phyloP scores from a whole-genome alignment of 2,113 vertebrate species.

The Periophthalmus modestus region DNA sequence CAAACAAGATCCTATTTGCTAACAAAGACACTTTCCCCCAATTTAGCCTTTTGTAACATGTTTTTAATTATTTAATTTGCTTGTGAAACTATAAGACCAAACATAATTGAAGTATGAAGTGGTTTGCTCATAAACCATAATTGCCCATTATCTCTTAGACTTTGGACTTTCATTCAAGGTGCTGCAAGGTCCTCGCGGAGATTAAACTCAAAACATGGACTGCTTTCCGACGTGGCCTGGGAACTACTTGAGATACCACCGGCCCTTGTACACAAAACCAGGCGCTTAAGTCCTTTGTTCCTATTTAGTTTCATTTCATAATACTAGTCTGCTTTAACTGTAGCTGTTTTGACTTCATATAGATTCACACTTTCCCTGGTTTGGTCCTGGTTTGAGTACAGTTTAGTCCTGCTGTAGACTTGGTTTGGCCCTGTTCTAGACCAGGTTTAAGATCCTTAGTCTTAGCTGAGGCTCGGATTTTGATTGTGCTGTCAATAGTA shows the following conservation, averaged over 20 bases:
- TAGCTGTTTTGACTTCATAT: neutral
- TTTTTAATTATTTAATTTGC: neutral
- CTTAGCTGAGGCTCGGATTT: neutral
- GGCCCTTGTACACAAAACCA: neutral
- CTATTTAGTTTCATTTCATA: neutral
- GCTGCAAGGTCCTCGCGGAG: slow-evolving; percentile 46
- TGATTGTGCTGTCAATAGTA: neutral
- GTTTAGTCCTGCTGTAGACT: neutral
- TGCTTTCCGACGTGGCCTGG: slow-evolving; percentile 22
- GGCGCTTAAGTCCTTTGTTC: neutral
- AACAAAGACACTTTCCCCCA: neutral
- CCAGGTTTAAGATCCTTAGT: neutral
- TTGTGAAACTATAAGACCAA: neutral
- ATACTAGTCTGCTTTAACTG: neutral
- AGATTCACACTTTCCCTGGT: neutral
- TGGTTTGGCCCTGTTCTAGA: neutral
- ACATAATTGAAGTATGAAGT: slow-evolving; percentile 33
- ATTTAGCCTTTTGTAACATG: neutral
- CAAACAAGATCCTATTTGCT: neutral
- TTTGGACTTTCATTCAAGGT: slow-evolving; percentile 65
- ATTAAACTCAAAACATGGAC: slow-evolving; percentile 47
- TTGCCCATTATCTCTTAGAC: slow-evolving; percentile 73
- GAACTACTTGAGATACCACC: neutral
- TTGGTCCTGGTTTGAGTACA: neutral
- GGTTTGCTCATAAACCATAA: slow-evolving; percentile 71